These are phyloP conservation scores for Poecilia picta DNA, from an alignment of 2,797 vertebrate species.

Conservation along the genomic window DNA sequence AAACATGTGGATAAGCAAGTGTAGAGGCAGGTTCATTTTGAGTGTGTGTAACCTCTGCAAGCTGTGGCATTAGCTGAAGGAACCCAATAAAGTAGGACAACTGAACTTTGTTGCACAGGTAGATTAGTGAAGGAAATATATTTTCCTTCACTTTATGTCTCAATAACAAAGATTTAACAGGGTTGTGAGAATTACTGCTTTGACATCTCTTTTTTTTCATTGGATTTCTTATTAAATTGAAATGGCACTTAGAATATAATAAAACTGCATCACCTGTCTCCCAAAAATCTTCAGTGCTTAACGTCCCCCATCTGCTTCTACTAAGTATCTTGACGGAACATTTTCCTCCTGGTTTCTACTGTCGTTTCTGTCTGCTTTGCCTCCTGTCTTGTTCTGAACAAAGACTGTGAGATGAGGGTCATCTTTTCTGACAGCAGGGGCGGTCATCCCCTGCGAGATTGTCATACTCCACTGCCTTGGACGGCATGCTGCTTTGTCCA, in stretches of 20 bases:
- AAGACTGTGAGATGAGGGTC: conserved; percentile 67
- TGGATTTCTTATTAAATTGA: neutral
- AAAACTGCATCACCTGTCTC: neutral
- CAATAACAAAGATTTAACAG: neutral
- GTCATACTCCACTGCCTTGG: conserved; percentile 54
- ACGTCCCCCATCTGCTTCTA: conserved; percentile 20
- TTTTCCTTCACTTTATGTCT: neutral
- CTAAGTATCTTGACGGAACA: conserved; percentile 43
- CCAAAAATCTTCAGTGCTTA: conserved; percentile 3
- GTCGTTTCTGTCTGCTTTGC: conserved; percentile 40
- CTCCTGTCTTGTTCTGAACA: conserved; percentile 56
- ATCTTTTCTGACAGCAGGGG: conserved; percentile 68
- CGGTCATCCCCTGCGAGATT: conserved; percentile 54
- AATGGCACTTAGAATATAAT: neutral
- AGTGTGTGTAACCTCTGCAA: neutral
- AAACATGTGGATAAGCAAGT: no score
- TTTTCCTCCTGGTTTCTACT: conserved; percentile 40
- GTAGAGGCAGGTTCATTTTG: neutral
- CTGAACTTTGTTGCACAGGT: neutral
- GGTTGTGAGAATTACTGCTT: neutral
- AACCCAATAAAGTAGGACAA: neutral
- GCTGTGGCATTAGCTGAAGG: neutral
- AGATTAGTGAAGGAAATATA: neutral
- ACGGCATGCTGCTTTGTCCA: conserved; percentile 24
- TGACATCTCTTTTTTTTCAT: neutral